phyloP scores from a whole-genome alignment of 2,797 vertebrate species.

The Pangasius krempfi region DNA sequence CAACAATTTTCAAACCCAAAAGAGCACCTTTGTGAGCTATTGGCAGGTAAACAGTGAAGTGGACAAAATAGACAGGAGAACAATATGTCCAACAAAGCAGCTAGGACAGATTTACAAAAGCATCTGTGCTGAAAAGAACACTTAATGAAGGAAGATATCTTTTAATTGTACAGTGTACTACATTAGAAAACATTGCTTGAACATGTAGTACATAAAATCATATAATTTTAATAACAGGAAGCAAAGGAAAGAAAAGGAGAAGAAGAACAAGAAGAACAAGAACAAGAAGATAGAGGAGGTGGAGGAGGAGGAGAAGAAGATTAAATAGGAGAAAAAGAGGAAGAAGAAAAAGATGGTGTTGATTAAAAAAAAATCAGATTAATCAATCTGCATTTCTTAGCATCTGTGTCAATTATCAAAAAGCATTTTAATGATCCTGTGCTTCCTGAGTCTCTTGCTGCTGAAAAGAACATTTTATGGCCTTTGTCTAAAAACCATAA shows the following conservation, averaged over 20 bases:
- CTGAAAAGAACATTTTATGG: background rate
- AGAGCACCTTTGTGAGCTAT: slow-evolving; percentile 21
- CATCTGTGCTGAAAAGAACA: background rate
- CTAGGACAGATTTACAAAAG: background rate
- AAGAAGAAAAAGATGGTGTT: background rate
- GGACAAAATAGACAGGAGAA: slow-evolving; percentile 6
- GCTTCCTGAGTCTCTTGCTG: too few relatives aligned
- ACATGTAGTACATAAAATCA: background rate
- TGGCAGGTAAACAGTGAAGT: background rate
- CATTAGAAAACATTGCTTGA: too few relatives aligned
- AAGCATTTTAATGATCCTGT: background rate
- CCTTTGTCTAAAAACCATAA: background rate
- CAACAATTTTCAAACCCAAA: slow-evolving; percentile 25
- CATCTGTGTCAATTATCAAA: background rate
- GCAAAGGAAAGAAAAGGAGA: too few relatives aligned
- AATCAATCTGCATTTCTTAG: background rate
- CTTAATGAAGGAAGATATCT: background rate
- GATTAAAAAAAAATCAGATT: background rate
- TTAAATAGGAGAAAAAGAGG: background rate
- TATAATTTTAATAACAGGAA: background rate
- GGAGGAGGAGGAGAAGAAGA: background rate
- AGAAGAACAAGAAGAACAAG: background rate
- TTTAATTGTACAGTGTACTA: background rate
- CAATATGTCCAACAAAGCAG: slow-evolving; percentile 10
- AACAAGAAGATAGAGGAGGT: background rate